These are phyloP conservation scores for Tetheella fluctuosa DNA, from an alignment of 2,888 invertebrate species.

Conservation along the genomic window DNA sequence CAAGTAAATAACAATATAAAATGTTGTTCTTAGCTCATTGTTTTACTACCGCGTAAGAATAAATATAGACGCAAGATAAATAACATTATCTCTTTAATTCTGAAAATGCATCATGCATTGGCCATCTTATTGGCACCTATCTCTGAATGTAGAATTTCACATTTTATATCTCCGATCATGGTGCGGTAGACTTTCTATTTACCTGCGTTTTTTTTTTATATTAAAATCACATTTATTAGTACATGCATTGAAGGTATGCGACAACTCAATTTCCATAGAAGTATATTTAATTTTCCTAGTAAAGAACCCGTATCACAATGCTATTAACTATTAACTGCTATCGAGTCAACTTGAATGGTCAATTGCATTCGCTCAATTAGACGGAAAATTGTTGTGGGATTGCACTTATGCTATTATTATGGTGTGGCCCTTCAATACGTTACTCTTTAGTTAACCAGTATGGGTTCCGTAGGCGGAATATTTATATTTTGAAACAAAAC, in stretches of 20 bases:
- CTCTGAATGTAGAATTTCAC: too few relatives aligned
- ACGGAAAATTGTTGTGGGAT: slow-evolving; percentile 77
- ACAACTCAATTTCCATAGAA: slow-evolving; percentile 21
- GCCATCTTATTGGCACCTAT: too few relatives aligned
- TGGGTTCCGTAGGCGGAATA: background rate
- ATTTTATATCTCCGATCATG: too few relatives aligned
- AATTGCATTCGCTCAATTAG: slow-evolving; percentile 79
- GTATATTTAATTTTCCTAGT: slow-evolving; percentile 57
- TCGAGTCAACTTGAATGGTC: slow-evolving; percentile 72
- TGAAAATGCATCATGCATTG: too few relatives aligned
- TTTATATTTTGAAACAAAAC: background rate
- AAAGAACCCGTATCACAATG: slow-evolving; percentile 63
- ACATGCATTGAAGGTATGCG: background rate
- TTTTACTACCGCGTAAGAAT: background rate
- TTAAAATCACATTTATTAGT: too few relatives aligned
- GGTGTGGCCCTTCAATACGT: slow-evolving; percentile 13
- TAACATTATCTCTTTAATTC: too few relatives aligned
- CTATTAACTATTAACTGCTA: slow-evolving; percentile 73
- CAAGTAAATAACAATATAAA: background rate
- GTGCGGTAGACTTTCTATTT: too few relatives aligned
- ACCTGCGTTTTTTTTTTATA: too few relatives aligned
- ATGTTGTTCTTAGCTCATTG: background rate
- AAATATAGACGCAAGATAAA: too few relatives aligned
- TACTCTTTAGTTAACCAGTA: slow-evolving; percentile 7
- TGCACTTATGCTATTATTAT: slow-evolving; percentile 40